Evolutionary conservation across 1,140 invertebrate genomes (phyloP), one percentile per base, ranked within the genome.

Genomic region (Zaprionus ornatus): DNA sequence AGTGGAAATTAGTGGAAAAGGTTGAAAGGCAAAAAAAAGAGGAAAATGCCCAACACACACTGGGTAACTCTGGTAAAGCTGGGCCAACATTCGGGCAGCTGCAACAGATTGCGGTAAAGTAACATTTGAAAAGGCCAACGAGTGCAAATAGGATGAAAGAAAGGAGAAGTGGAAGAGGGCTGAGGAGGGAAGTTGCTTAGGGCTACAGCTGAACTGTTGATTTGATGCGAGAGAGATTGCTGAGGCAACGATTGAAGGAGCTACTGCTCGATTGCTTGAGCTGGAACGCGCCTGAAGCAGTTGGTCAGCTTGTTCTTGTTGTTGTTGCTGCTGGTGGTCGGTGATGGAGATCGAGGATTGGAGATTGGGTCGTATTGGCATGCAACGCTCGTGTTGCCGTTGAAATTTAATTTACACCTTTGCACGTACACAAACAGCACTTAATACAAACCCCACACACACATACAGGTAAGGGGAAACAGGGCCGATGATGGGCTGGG

Each of bases 401-500:
- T 73, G 72, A 88, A 88, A 88, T 88, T 88, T 88, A 88, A 88
- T 88, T 88, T 88, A 88, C 84, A 88, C 80, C 80, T 88, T 74
- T 80, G 84, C 84, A 88, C 84, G 80, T 88, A 88, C 68, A 60
- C 77, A 74, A 78, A 65, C 71, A 78, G 37, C 78, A 56, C 57
- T 65, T 48, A 40, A 63, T 42, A 50, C 60, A 64, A 48, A 73
- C 27, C 59, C 37, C 50, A 23, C 32, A 27, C 29, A 40, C 35
- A 23, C 40, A 61, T 40, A 57, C 40, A 77, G n/a, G n/a, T n/a
- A n/a, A n/a, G n/a, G n/a, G n/a, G n/a, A n/a, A 1, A 29, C 9
- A 29, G 9, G 32, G 72, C 29, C 68, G 63, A 67, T 74, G 77
- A 78, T 72, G 81, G 74, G 81, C 77, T 55, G 52, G 75, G 73